These are phyloP conservation scores for Sebastes steindachneri DNA, from an alignment of 2,797 vertebrate genomes.

Conservation along the genomic window DNA sequence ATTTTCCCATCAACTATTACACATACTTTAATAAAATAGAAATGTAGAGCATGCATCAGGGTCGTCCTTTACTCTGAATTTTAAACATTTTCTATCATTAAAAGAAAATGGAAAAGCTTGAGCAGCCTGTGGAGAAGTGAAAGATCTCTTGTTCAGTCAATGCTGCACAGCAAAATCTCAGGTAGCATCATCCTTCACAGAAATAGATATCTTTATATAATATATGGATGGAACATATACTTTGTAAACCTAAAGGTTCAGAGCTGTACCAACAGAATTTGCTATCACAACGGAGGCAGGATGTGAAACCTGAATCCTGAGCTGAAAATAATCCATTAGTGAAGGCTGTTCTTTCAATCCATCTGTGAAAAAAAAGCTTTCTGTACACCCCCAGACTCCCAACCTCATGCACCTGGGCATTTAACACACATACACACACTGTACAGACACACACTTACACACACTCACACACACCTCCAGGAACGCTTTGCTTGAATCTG, in stretches of 20 bases:
- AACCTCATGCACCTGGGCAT: constrained; percentile 65
- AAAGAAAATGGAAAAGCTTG: not conserved
- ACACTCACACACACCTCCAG: constrained; percentile 48
- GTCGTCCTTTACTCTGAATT: not conserved
- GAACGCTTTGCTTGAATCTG: constrained; percentile 60
- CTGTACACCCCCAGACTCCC: constrained; percentile 66
- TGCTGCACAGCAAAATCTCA: not conserved
- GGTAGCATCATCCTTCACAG: constrained; percentile 2
- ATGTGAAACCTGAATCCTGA: constrained; percentile 55
- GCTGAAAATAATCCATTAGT: constrained; percentile 74
- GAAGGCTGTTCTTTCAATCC: constrained; percentile 66
- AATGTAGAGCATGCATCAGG: not conserved
- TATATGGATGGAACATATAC: not conserved
- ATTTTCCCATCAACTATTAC: not conserved
- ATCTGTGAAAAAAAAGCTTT: constrained; percentile 45
- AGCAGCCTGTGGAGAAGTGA: not conserved
- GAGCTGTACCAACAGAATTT: constrained; percentile 4
- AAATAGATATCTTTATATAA: constrained; percentile 30
- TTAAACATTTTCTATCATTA: not conserved
- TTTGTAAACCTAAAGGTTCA: constrained; percentile 8
- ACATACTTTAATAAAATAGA: not conserved
- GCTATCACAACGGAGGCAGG: constrained; percentile 25
- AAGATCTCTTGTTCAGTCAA: not conserved
- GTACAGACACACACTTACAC: not conserved
- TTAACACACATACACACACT: not conserved